A percentile compares a stretch with the other conserved stretches of the same genome.
Conservation (phyloP, 2,888 invertebrate genomes). For the Alentia gelatinosa region DNA sequence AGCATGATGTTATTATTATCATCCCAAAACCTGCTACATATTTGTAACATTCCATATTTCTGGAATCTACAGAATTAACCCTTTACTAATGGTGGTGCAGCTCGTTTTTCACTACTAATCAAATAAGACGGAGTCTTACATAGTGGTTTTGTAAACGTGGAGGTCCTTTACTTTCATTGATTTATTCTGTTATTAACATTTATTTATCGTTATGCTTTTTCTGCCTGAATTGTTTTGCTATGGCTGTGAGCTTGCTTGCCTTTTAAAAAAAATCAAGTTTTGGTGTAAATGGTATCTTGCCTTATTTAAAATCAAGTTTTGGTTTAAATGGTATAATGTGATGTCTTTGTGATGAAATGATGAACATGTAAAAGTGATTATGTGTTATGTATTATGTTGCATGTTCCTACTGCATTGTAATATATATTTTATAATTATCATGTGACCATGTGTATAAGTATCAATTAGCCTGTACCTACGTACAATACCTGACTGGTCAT, state of each 20-base stretch:
- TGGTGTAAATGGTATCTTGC: too few species aligned
- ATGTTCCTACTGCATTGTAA: too few species aligned
- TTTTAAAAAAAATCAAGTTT: too few species aligned
- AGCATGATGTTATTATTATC: not conserved
- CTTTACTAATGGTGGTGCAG: not conserved
- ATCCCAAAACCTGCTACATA: not conserved
- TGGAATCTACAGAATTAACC: not conserved
- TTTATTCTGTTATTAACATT: not conserved
- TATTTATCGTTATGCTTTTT: not conserved
- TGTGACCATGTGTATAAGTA: too few species aligned
- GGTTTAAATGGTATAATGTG: too few species aligned
- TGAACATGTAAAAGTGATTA: too few species aligned
- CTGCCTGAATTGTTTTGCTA: constrained; percentile 1
- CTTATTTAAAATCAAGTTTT: too few species aligned
- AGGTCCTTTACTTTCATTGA: not conserved
- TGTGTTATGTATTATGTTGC: too few species aligned
- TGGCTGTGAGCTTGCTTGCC: not conserved
- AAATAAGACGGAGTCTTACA: not conserved
- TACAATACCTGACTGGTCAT: too few species aligned
- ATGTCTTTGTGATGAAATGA: too few species aligned
- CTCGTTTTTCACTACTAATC: not conserved
- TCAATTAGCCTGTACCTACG: too few species aligned
- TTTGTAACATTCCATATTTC: not conserved
- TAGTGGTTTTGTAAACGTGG: not conserved
- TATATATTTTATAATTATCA: too few species aligned